Evolutionary conservation across 2,888 invertebrate genomes (phyloP).

Genomic region (Heteromurus nitidus): DNA sequence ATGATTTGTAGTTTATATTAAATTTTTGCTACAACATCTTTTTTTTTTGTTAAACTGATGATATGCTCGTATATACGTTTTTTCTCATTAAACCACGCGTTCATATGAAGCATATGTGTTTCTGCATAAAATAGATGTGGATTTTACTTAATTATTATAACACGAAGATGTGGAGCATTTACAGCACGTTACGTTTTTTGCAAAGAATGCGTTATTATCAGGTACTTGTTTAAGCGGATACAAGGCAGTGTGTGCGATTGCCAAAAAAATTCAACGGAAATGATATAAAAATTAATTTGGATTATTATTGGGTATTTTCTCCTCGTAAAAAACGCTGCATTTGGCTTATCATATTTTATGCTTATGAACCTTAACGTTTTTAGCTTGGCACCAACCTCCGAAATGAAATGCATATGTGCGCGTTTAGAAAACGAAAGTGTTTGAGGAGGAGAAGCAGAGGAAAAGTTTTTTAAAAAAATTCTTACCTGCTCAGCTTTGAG

Average conservation of each 20-base stretch:
- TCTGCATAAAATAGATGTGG: conserved; percentile 9
- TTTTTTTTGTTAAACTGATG: conserved; percentile 51
- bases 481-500: conserved; percentile 82
- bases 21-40: conserved; percentile 45
- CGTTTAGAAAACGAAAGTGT: conserved; percentile 27
- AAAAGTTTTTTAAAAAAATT: conserved; percentile 10
- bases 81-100: conserved; percentile 27
- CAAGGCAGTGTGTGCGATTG: too few relatives aligned
- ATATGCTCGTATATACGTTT: too few relatives aligned
- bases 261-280: conserved; percentile 16
- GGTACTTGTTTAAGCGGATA: too few relatives aligned
- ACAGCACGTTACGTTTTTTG: too few relatives aligned
- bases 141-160: too few relatives aligned
- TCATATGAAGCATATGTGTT: conserved; percentile 21
- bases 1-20: conserved; percentile 55
- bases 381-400: conserved; percentile 1
- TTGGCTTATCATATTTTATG: conserved; percentile 8
- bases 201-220: too few relatives aligned
- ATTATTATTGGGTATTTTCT: conserved; percentile 3
- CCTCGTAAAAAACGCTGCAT: neutral
- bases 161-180: too few relatives aligned
- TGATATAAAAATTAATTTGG: neutral
- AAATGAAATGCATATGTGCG: conserved; percentile 18
- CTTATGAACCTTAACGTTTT: neutral
- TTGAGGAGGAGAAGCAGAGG: neutral